Evolutionary conservation across 2,113 vertebrate genomes (phyloP).

Genomic region (Pterophyllum scalare): DNA sequence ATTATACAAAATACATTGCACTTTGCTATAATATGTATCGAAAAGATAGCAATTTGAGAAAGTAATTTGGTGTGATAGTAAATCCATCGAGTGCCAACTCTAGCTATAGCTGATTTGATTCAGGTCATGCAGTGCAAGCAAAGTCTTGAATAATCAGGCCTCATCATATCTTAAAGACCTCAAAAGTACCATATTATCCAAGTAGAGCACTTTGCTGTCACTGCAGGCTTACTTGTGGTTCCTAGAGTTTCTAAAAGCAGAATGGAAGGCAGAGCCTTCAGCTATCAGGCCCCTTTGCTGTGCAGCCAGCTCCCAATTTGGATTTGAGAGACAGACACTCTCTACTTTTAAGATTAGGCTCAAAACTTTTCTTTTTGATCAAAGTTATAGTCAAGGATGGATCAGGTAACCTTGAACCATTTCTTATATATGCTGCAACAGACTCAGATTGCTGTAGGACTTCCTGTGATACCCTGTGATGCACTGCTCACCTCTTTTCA

Average conservation of each 20-base stretch:
- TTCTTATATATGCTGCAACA: background rate
- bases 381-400: background rate
- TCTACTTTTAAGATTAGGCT: background rate
- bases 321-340: background rate
- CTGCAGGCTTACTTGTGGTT: background rate
- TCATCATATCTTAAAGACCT: background rate
- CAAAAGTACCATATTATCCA: background rate
- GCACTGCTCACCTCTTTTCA: background rate
- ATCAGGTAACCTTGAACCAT: background rate
- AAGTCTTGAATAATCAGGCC: background rate
- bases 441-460: background rate
- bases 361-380: constrained; percentile 1
- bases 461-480: background rate
- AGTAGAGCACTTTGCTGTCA: background rate
- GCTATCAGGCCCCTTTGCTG: background rate
- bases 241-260: background rate
- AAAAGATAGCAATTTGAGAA: background rate
- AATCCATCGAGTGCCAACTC: background rate
- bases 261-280: background rate
- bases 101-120: background rate
- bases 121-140: background rate
- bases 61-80: no score
- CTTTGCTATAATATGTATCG: no score
- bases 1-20: no score
- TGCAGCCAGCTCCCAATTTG: background rate